Conservation (phyloP, 2,113 vertebrate genomes). For the Galbula dea region DNA sequence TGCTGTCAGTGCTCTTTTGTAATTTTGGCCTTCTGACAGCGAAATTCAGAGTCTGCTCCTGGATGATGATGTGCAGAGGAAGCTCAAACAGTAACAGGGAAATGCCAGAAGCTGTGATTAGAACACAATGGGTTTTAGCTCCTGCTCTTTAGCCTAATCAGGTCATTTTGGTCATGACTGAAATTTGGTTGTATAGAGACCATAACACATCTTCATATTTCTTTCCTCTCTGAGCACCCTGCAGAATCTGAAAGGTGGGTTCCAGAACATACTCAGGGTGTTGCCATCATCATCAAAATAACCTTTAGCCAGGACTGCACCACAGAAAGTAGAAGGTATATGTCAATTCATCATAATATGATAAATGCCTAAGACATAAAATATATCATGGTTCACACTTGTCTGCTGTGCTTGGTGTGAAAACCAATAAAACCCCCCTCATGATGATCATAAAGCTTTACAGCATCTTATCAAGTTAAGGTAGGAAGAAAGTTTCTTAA, state of each 20-base stretch:
- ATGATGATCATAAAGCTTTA: neutral
- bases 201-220: fast-evolving
- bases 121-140: neutral
- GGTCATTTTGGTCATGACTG: neutral
- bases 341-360: neutral
- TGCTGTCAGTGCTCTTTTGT: slow-evolving; percentile 41
- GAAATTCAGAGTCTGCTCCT: slow-evolving; percentile 26
- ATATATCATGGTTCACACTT: neutral
- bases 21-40: slow-evolving; percentile 55
- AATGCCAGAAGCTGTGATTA: neutral
- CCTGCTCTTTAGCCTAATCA: neutral
- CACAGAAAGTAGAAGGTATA: neutral
- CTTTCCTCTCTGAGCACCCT: neutral
- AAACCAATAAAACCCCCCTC: neutral
- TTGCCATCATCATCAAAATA: neutral
- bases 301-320: neutral
- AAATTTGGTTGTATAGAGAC: neutral
- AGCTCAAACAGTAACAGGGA: neutral
- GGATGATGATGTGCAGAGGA: slow-evolving; percentile 1
- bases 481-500: neutral
- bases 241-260: neutral
- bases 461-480: neutral
- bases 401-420: neutral
- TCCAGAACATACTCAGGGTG: neutral
- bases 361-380: neutral